phyloP scores from a whole-genome alignment of 2,888 invertebrate genomes.

The Sylvicola cinctus region DNA sequence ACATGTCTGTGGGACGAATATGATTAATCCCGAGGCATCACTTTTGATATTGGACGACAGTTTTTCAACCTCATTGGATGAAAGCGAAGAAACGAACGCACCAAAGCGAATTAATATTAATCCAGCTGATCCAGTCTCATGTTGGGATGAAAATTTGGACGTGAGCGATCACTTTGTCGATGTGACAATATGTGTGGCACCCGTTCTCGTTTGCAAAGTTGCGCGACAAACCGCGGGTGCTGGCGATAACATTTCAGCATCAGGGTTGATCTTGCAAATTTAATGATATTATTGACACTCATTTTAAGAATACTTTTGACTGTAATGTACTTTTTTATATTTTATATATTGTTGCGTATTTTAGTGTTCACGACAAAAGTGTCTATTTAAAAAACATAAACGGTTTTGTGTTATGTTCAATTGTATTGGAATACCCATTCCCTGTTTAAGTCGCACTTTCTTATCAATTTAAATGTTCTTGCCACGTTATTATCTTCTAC shows the following conservation, averaged over 20 bases:
- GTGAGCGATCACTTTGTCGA: conserved; percentile 11
- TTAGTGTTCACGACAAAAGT: too few relatives aligned
- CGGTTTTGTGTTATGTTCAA: too few relatives aligned
- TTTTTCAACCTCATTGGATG: conserved; percentile 42
- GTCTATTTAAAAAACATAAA: too few relatives aligned
- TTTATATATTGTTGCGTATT: too few relatives aligned
- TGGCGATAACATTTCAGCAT: conserved; percentile 76
- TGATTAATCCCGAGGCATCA: conserved; percentile 23
- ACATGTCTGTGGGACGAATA: conserved; percentile 52
- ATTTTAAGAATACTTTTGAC: too few relatives aligned
- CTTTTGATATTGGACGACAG: conserved; percentile 60
- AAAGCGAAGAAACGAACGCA: conserved; percentile 19
- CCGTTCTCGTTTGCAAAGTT: conserved; percentile 63
- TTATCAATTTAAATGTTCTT: too few relatives aligned
- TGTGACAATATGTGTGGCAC: conserved; percentile 59
- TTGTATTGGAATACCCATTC: too few relatives aligned
- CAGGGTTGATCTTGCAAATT: conserved; percentile 55
- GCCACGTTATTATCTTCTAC: too few relatives aligned
- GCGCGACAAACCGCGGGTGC: conserved; percentile 68
- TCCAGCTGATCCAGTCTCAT: conserved; percentile 52
- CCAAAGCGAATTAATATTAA: conserved; percentile 40
- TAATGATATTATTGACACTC: too few relatives aligned
- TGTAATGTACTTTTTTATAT: too few relatives aligned
- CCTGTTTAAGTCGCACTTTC: too few relatives aligned
- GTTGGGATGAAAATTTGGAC: conserved; percentile 48